Evolutionary conservation across 2,797 vertebrate species (phyloP).

Genomic region (Lerista edwardsae): DNA sequence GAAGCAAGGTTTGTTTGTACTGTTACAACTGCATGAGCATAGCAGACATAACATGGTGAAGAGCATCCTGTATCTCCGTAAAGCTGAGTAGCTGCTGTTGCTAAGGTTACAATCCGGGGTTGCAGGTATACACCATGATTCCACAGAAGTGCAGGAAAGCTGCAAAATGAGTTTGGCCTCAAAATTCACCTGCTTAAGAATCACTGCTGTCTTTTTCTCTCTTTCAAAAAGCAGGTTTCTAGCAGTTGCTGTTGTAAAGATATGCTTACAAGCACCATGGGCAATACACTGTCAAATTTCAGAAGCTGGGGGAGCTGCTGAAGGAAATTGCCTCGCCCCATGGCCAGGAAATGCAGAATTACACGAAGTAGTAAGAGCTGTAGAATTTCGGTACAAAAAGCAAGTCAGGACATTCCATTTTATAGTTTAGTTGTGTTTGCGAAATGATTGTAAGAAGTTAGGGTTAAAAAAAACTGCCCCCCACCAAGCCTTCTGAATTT

Average conservation of each 20-base stretch:
- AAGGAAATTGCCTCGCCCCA: background rate
- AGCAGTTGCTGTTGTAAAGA: background rate
- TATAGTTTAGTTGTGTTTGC: too few species aligned
- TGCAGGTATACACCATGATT: background rate
- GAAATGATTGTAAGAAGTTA: too few species aligned
- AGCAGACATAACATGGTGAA: background rate
- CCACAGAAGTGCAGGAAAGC: background rate
- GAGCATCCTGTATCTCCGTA: background rate
- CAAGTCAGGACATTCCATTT: too few species aligned
- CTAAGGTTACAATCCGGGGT: slow-evolving; percentile 12
- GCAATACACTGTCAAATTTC: background rate
- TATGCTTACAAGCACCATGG: background rate
- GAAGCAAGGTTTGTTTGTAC: background rate
- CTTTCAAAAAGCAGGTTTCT: background rate
- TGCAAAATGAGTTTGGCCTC: background rate
- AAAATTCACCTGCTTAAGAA: background rate
- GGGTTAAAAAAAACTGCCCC: too few species aligned
- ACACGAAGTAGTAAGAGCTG: background rate
- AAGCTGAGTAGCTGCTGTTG: background rate
- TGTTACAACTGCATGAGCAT: background rate
- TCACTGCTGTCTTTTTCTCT: background rate
- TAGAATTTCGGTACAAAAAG: too few species aligned
- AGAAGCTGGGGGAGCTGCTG: background rate
- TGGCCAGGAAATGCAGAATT: background rate
- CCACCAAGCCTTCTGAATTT: too few species aligned